Percentiles rank a stretch among this genome's conserved stretches.
phyloP scores from a whole-genome alignment of 2,888 invertebrate genomes.

The Eristalinus aeneus region DNA sequence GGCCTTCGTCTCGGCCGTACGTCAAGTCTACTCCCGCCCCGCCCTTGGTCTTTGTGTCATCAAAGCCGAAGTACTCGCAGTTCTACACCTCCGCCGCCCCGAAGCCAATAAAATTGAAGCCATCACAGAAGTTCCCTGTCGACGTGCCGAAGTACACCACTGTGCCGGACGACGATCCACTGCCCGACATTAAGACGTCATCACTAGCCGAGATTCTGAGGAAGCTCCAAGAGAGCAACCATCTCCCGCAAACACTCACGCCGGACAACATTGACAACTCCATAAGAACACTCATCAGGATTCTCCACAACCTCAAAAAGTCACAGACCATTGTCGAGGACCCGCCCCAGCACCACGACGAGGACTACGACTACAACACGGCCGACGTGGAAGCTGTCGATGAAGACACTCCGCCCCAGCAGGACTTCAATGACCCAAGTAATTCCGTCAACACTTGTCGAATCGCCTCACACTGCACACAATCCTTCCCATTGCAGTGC shows the following conservation, averaged over 20 bases:
- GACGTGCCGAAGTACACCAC: conserved; percentile 47
- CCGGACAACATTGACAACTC: conserved; percentile 90
- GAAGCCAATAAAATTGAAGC: conserved; percentile 74
- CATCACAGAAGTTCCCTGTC: conserved; percentile 74
- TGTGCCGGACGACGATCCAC: conserved; percentile 72
- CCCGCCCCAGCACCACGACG: conserved; percentile 78
- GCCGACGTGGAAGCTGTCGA: conserved; percentile 73
- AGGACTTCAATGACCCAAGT: conserved; percentile 67
- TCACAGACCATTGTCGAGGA: conserved; percentile 78
- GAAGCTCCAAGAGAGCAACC: conserved; percentile 88
- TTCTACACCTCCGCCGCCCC: conserved; percentile 57
- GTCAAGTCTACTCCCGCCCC: conserved; percentile 68
- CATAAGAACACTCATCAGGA: conserved; percentile 88
- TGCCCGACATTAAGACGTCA: conserved; percentile 78
- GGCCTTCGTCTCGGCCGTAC: conserved; percentile 35
- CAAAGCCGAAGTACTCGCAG: conserved; percentile 63
- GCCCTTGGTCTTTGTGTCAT: conserved; percentile 65
- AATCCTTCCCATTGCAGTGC: conserved; percentile 13
- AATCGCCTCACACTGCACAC: neutral
- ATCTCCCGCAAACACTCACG: conserved; percentile 88
- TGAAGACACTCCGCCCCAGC: conserved; percentile 52
- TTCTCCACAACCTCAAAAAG: conserved; percentile 86
- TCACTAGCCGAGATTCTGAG: conserved; percentile 85
- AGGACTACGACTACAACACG: conserved; percentile 77
- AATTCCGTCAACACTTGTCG: conserved; percentile 60